Evolutionary conservation across 2,113 vertebrate genomes (phyloP), one percentile per base, ranked within the genome.

Genomic region (Ceyx melanurus): DNA sequence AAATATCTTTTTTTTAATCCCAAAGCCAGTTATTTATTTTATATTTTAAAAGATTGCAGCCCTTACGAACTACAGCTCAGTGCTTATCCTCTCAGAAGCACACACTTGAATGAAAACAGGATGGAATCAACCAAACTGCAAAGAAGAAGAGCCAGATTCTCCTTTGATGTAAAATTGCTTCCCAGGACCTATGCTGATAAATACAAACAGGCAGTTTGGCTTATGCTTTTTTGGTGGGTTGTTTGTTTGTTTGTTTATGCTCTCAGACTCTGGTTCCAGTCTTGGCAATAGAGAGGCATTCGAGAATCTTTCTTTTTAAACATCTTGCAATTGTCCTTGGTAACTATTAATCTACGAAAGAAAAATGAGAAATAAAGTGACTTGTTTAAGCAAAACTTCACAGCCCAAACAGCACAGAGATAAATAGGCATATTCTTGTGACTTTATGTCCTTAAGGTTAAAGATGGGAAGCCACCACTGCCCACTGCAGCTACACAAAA

Each of bases 1-100:
- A 65, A 90, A 94, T 82, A 94, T 94, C 96, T 93, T 77, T 86
- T 96, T 96, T 68, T 86, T 96, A 96, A 94, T 95, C 88, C 89
- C 56, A 74, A 93, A 94, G 70, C 62, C 68, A 75, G 62, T 73
- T 92, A 93, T 88, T 94, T 96, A 90, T 95, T 94, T 90, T 91
- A 79, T 95, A 82, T 84, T 93, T 95, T 88, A 88, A 89, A 66
- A 91, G 84, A 92, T 88, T 92, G 82, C 35, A 92, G 51, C 68
- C 81, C 46, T 83, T 88, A 88, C 87, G 91, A 92, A 61, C 46
- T 86, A 72, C 5, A 3, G 81, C 58, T 94, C 66, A 81, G 35
- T 43, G 61, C 37, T 94, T 93, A 92, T 89, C 81, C 65, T 74
- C 61, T 89, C 81, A 93, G 72, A 95, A 92, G 75, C 50, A 82